Conservation (phyloP, 2,797 vertebrate species). For the Bovichtus diacanthus region DNA sequence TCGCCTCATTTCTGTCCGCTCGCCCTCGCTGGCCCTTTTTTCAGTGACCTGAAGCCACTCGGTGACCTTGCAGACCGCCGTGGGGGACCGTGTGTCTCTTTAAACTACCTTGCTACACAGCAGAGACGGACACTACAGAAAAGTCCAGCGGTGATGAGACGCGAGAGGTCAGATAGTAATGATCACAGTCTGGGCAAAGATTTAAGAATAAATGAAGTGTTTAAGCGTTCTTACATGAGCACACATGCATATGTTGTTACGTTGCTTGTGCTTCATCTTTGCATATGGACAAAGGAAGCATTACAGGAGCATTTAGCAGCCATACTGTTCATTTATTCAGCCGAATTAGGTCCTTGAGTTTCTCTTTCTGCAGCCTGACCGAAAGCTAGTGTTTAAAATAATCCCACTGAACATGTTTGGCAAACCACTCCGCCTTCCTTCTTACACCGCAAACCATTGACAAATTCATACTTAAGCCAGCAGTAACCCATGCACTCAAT, state of each 20-base stretch:
- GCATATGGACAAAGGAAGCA: background rate
- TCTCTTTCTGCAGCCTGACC: slow-evolving; percentile 23
- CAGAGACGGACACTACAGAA: background rate
- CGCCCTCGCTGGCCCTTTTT: slow-evolving; percentile 27
- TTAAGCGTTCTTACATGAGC: background rate
- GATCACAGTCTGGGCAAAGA: background rate
- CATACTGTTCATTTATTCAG: background rate
- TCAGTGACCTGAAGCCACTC: slow-evolving; percentile 51
- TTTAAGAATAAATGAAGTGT: background rate
- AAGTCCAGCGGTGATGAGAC: background rate
- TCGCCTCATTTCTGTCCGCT: slow-evolving; percentile 40
- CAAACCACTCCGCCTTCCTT: slow-evolving; percentile 51
- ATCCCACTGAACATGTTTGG: slow-evolving; percentile 46
- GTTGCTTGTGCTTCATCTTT: background rate
- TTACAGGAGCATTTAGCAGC: slow-evolving; percentile 1
- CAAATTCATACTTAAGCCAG: slow-evolving; percentile 49
- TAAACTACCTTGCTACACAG: slow-evolving; percentile 26
- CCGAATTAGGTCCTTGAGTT: slow-evolving; percentile 7
- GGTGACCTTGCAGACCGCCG: slow-evolving; percentile 32
- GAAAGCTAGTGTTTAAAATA: slow-evolving; percentile 42
- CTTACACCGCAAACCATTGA: slow-evolving; percentile 46
- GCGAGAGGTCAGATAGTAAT: background rate
- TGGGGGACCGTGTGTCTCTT: slow-evolving; percentile 26
- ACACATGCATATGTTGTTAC: background rate
- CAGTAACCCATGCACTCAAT: slow-evolving; percentile 26